Base-by-base conservation (phyloP, 2,797 vertebrate species). In the Pangasius larnaudii region DNA sequence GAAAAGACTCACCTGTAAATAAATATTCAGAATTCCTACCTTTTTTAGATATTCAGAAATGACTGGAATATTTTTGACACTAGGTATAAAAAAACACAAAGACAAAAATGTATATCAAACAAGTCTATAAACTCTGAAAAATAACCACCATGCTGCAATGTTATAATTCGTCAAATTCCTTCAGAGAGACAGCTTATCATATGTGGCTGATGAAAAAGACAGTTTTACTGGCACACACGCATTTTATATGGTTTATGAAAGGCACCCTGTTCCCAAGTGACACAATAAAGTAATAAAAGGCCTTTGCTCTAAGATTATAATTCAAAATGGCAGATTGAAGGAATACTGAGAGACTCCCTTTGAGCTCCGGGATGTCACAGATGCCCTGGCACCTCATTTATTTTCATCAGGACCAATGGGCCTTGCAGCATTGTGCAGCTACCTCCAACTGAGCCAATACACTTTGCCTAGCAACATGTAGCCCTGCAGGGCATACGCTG, bases 371-470 rank as follows among this genome's bases (percentile, higher is more conserved):
- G 91, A 88, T 89, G 90, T 90, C 92, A 92, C 92, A 93, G 92
- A 93, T 92, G 92, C 92, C 90, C 90, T 87, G 87, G 92, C 87
- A 89, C 90, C 90, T 92, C 92, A 93, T 93, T 93, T 92, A 93
- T 93, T 91, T 92, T 91, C 89, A 92, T 93, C 91, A 92, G 91
- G 90, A 91, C 90, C 91, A 91, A 91, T 91, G 90, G 91, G 88
- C 89, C 92, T 91, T 90, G 85, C 83, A 86, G 87, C 89, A 91
- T 93, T 93, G 92, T 93, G 88, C 77, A 71, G 61, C 79, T 77
- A 90, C 84, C 91, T 92, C 92, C 92, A 90, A 91, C 92, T 91
- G 92, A 91, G 92, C 88, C 87, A 85, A 85, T 91, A 89, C 87
- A 88, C 86, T 91, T 91, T 92, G 92, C 92, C 91, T 92, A 92